Evolutionary conservation across 2,113 vertebrate species (phyloP).

Genomic region (Perca schrenkii): DNA sequence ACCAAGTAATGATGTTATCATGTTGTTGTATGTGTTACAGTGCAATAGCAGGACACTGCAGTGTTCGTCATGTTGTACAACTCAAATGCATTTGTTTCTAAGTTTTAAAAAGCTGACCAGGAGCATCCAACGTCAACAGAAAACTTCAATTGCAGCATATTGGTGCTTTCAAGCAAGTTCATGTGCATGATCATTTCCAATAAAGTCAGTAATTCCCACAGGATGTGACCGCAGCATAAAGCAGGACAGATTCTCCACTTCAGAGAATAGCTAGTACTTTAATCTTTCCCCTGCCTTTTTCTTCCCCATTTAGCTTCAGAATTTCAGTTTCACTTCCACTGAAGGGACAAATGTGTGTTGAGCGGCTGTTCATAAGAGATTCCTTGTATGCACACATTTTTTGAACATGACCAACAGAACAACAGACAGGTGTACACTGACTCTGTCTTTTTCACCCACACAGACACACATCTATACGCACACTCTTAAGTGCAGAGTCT

Average conservation of each 20-base stretch:
- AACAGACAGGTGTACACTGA: constrained; percentile 51
- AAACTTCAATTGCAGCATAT: constrained; percentile 21
- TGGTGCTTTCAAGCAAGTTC: constrained; percentile 29
- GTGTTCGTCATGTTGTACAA: neutral
- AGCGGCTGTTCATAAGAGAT: constrained; percentile 12
- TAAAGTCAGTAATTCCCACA: constrained; percentile 26
- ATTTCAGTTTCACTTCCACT: constrained; percentile 30
- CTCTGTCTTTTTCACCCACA: neutral
- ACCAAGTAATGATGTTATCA: neutral
- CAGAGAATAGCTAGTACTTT: constrained; percentile 26
- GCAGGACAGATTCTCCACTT: constrained; percentile 32
- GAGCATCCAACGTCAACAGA: constrained; percentile 31
- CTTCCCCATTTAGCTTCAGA: constrained; percentile 13
- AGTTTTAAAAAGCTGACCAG: constrained; percentile 14
- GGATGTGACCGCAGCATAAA: constrained; percentile 47
- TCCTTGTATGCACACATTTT: constrained; percentile 24
- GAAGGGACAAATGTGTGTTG: constrained; percentile 23
- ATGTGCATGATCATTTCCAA: constrained; percentile 32
- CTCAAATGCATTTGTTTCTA: neutral
- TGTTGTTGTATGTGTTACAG: neutral
- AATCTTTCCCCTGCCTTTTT: neutral
- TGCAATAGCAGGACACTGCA: neutral
- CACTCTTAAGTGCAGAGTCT: constrained; percentile 50
- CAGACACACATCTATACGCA: constrained; percentile 11
- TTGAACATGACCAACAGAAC: constrained; percentile 2